Evolutionary conservation across 2,797 vertebrate species (phyloP).

Genomic region (Sitta carolinensis): DNA sequence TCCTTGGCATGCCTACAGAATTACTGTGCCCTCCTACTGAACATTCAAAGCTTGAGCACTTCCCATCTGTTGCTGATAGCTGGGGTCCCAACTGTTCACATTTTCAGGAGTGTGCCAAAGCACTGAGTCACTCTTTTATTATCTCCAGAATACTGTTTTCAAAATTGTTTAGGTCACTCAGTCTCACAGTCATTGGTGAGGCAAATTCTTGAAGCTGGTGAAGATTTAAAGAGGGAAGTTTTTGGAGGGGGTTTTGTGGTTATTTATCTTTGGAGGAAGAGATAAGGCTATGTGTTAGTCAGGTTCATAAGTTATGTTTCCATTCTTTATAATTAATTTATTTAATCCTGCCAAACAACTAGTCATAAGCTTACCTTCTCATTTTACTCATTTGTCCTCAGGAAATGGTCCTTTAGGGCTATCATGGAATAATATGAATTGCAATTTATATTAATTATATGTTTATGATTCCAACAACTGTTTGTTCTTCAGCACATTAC

Average conservation of each 20-base stretch:
- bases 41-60: conserved; percentile 33
- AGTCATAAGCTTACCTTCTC: neutral
- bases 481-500: neutral
- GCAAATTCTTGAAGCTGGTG: neutral
- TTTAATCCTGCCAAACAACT: neutral
- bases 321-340: neutral
- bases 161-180: neutral
- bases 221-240: neutral
- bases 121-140: conserved; percentile 36
- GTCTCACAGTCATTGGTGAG: neutral
- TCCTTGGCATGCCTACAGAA: conserved; percentile 6
- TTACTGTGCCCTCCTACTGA: conserved; percentile 16
- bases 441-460: neutral
- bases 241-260: neutral
- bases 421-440: neutral
- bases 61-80: conserved; percentile 52
- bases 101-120: conserved; percentile 32
- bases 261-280: neutral
- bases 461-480: neutral
- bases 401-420: neutral
- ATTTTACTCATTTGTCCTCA: neutral
- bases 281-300: neutral
- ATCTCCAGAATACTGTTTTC: neutral
- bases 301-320: neutral
- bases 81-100: conserved; percentile 47